Base-by-base conservation (phyloP, 2,113 vertebrate species). In the Etheostoma spectabile region DNA sequence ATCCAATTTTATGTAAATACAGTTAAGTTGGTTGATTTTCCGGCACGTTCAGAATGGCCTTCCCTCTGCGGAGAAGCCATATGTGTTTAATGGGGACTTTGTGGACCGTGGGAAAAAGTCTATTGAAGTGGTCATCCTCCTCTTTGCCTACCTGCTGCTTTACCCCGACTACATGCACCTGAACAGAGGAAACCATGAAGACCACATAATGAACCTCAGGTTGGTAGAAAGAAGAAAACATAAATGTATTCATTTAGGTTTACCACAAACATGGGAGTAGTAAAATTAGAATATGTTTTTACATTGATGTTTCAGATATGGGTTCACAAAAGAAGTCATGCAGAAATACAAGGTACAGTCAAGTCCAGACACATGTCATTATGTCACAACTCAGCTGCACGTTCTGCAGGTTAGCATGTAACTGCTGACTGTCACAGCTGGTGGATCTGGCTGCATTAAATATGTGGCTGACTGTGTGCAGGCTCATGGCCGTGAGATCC, bases 171-270 rank as follows among this genome's bases (percentile, higher is more conserved):
- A 97, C 88, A 91, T 99, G 90, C 96, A 96, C 83, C 93, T 99
- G 89, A 99, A 99, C 87, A 93, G 98, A 93, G 98, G 98, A 74
- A 99, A 99, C 94, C 98, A 99, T 11, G 98, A 99, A 86, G 98
- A 99, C 92, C 95, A 97, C 86, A 91, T 99, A 61, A 98, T 99
- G 97, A 99, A 99, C 89, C 90, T 99, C 80, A 97, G 98, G 98
- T 98, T 52, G 35, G 74, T 12, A 8, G 13, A 13, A 5, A 19
- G 12, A 67, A 18, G 8, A 53, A 53, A 35, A 67, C 3, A 35
- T n/a, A n/a, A n/a, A n/a, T 19, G 3, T 4, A 38, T 77, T 10
- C 1, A 0, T 66, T 3, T 21, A 42, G 51, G 22, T 42, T 46
- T 22, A 35, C 24, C 6, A 22, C 8, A 53, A 11, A 42, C 8